Conservation (phyloP, 2,113 vertebrate genomes). For the Bungarus multicinctus region DNA sequence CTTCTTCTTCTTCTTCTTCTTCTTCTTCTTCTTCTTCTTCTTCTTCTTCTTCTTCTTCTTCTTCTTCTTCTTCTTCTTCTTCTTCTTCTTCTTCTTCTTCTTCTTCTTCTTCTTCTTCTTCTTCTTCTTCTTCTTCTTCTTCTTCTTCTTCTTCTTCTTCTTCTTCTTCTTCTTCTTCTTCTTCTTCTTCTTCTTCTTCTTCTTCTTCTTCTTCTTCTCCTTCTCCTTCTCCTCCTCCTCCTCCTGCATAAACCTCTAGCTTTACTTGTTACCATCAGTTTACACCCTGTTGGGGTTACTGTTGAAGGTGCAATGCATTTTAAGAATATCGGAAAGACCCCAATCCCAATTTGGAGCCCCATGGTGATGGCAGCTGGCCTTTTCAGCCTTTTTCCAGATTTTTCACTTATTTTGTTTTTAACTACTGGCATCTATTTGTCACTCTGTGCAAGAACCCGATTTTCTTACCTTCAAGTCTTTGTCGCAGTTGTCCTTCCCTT, state of each 20-base stretch:
- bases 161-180: no score
- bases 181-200: no score
- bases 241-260: neutral
- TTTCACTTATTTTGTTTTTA: neutral
- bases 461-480: neutral
- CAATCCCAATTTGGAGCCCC: neutral
- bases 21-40: no score
- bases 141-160: no score
- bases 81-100: no score
- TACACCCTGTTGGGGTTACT: neutral
- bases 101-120: rapidly evolving
- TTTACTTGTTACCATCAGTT: neutral
- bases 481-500: neutral
- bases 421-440: neutral
- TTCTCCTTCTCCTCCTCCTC: no score
- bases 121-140: no score
- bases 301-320: neutral
- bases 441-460: neutral
- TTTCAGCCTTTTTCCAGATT: neutral
- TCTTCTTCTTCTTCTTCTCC: no score
- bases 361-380: neutral
- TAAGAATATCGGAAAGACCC: neutral
- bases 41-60: no score
- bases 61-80: rapidly evolving
- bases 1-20: no score